These are phyloP conservation scores for Corythucha ciliata DNA, from an alignment of 2,888 invertebrate species.

Conservation along the genomic window DNA sequence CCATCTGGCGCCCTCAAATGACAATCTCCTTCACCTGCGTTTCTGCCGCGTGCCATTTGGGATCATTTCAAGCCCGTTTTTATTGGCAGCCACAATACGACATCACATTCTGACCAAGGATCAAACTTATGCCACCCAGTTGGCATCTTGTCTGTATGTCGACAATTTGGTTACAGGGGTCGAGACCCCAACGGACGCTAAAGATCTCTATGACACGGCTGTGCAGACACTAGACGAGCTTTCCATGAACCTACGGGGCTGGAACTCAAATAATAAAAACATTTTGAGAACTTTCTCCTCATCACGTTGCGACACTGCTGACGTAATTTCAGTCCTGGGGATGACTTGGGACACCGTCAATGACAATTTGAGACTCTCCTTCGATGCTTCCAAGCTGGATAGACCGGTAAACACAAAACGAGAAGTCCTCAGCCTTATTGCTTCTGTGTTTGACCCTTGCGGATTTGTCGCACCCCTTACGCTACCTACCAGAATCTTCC, in stretches of 20 bases:
- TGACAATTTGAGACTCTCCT: too few relatives aligned
- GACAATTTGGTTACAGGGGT: neutral
- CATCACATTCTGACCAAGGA: neutral
- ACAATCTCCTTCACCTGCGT: neutral
- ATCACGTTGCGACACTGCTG: too few relatives aligned
- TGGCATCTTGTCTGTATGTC: neutral
- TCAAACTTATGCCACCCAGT: neutral
- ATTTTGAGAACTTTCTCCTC: too few relatives aligned
- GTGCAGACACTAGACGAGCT: neutral
- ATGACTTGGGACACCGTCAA: too few relatives aligned
- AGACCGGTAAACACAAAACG: too few relatives aligned
- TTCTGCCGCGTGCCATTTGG: constrained; percentile 15
- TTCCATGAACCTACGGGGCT: neutral
- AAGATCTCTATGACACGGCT: neutral
- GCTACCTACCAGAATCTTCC: neutral
- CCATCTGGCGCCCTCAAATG: neutral
- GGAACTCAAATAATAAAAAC: constrained; percentile 3
- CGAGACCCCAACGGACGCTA: neutral
- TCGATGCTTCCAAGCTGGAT: too few relatives aligned
- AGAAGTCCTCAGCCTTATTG: neutral
- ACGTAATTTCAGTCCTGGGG: too few relatives aligned
- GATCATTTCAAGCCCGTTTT: constrained; percentile 8
- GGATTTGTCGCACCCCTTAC: neutral
- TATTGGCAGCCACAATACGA: neutral
- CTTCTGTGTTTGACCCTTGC: constrained; percentile 15